These are phyloP conservation scores for Drosophila tripunctata DNA, from an alignment of 2,888 invertebrate genomes.

Conservation along the genomic window DNA sequence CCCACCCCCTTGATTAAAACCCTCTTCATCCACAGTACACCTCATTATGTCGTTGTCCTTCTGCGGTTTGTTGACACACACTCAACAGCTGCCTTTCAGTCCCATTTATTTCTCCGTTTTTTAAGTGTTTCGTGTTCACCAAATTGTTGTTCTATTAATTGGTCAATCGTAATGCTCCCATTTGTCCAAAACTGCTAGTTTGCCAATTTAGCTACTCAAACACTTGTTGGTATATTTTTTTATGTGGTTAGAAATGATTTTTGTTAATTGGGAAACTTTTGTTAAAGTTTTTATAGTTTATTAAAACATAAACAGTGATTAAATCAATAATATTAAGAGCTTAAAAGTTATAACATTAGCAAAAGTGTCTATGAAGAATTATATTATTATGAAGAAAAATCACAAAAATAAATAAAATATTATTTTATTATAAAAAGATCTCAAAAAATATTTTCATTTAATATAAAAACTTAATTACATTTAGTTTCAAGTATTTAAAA, in stretches of 20 bases:
- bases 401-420: background rate
- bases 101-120: constrained; percentile 37
- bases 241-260: too few relatives aligned
- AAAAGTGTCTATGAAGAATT: too few relatives aligned
- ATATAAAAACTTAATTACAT: background rate
- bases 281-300: too few relatives aligned
- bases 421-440: background rate
- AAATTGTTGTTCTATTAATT: constrained; percentile 50
- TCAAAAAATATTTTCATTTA: background rate
- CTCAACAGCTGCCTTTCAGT: constrained; percentile 34
- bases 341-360: too few relatives aligned
- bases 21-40: constrained; percentile 13
- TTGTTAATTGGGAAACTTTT: too few relatives aligned
- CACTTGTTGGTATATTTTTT: too few relatives aligned
- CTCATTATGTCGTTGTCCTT: constrained; percentile 61
- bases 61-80: constrained; percentile 74
- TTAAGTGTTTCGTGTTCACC: constrained; percentile 30
- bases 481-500: too few relatives aligned
- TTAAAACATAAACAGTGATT: too few relatives aligned
- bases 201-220: constrained; percentile 42
- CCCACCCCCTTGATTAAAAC: constrained; percentile 17
- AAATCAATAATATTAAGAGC: too few relatives aligned
- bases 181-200: constrained; percentile 5
- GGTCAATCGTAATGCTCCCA: constrained; percentile 11
- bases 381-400: too few relatives aligned